Conservation (phyloP, 2,888 invertebrate genomes). For the Operophtera brumata region DNA sequence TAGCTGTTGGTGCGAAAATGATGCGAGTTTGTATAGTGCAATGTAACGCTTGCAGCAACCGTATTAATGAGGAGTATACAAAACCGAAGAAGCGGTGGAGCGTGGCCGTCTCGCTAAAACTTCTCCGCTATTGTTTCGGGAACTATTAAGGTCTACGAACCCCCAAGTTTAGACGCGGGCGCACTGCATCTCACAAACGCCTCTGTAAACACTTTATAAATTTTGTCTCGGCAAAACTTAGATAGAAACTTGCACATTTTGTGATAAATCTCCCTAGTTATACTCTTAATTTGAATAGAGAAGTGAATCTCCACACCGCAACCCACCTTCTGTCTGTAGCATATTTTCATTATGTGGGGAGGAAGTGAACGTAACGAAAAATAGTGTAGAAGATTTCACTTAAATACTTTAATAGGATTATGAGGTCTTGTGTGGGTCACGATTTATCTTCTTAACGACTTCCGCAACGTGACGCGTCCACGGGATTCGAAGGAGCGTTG, state of each 20-base stretch:
- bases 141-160: conserved; percentile 46
- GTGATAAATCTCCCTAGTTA: conserved; percentile 29
- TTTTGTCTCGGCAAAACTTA: conserved; percentile 49
- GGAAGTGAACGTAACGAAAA: conserved; percentile 40
- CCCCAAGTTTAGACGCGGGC: conserved; percentile 48
- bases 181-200: conserved; percentile 59
- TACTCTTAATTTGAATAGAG: conserved; percentile 28
- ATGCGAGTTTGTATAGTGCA: conserved; percentile 44
- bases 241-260: conserved; percentile 45
- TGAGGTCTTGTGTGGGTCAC: conserved; percentile 58
- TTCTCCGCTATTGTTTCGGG: conserved; percentile 59
- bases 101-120: conserved; percentile 44
- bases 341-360: conserved; percentile 28
- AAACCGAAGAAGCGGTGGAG: conserved; percentile 32
- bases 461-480: conserved; percentile 60
- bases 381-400: conserved; percentile 49
- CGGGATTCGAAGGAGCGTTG: conserved; percentile 30
- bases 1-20: conserved; percentile 42
- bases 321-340: conserved; percentile 23
- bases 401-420: conserved; percentile 66
- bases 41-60: conserved; percentile 32
- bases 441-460: conserved; percentile 75
- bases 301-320: conserved; percentile 9
- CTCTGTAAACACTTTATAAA: conserved; percentile 50
- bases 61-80: conserved; percentile 45